Conservation (phyloP, 2,888 invertebrate species). For the Meliscaeva auricollis region DNA sequence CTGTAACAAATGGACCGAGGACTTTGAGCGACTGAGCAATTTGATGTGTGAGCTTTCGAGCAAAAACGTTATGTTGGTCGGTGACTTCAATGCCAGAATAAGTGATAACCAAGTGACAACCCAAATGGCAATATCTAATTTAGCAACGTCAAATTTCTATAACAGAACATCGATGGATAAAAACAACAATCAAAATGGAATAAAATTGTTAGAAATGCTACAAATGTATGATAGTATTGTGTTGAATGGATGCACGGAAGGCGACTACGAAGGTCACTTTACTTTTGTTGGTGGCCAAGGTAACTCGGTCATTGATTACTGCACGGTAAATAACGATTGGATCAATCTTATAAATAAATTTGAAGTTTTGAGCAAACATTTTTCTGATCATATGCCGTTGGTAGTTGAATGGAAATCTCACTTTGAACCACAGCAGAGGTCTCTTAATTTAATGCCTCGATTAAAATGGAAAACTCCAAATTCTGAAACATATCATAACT, state of each 20-base stretch:
- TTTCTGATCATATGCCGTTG: no score
- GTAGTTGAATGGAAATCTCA: no score
- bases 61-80: background rate
- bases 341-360: conserved; percentile 19
- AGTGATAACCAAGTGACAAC: background rate
- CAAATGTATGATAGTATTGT: no score
- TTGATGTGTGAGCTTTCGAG: background rate
- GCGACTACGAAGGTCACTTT: no score
- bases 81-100: background rate
- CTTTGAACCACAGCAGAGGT: no score
- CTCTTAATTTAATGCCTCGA: no score
- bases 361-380: conserved; percentile 16
- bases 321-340: conserved; percentile 12
- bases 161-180: conserved; percentile 24
- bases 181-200: background rate
- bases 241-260: no score
- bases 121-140: background rate
- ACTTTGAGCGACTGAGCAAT: background rate
- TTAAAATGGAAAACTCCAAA: no score
- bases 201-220: background rate
- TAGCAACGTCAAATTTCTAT: background rate
- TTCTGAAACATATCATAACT: no score
- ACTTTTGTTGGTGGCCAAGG: background rate
- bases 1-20: background rate
- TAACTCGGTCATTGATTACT: background rate